phyloP scores from a whole-genome alignment of 1,140 invertebrate genomes.

The fruit fly (Drosophila melanogaster) region DNA sequence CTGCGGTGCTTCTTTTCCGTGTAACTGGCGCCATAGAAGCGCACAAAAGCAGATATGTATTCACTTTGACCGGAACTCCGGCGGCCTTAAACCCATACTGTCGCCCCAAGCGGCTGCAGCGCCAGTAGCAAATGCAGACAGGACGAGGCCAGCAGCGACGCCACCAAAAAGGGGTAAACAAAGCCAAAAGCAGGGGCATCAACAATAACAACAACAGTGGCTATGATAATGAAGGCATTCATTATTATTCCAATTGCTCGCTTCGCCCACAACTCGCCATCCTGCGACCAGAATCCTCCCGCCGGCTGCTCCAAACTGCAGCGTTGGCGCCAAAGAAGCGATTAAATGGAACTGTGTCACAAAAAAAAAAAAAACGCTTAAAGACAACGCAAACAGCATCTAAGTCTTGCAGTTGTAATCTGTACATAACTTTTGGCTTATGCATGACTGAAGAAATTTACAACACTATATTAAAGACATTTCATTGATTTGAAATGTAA shows the following conservation, averaged over 20 bases:
- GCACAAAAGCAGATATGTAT: slow-evolving; percentile 8
- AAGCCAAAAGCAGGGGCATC: slow-evolving; percentile 33
- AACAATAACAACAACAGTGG: slow-evolving; percentile 38
- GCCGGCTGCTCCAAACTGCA: slow-evolving; percentile 48
- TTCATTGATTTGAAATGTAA: too few relatives aligned
- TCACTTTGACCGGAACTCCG: slow-evolving; percentile 58
- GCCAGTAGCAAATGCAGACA: slow-evolving; percentile 27
- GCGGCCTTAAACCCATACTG: slow-evolving; percentile 23
- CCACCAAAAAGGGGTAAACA: slow-evolving; percentile 70
- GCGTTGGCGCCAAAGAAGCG: slow-evolving; percentile 75
- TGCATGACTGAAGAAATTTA: neutral
- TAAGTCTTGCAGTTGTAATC: neutral
- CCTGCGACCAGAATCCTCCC: slow-evolving; percentile 14
- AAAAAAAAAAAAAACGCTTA: slow-evolving; percentile 65
- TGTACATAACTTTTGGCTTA: neutral
- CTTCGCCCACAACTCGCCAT: slow-evolving; percentile 20
- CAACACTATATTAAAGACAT: too few relatives aligned
- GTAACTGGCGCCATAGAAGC: slow-evolving; percentile 40
- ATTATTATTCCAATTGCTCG: slow-evolving; percentile 79
- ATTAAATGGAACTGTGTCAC: slow-evolving; percentile 81
- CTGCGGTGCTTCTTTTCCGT: too few relatives aligned
- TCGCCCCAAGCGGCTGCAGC: neutral
- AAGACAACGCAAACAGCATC: slow-evolving; percentile 35
- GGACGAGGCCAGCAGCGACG: slow-evolving; percentile 38
- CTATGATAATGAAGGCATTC: slow-evolving; percentile 81